These are phyloP conservation scores for Cryptus armator DNA, from an alignment of 2,888 invertebrate genomes.

Conservation along the genomic window DNA sequence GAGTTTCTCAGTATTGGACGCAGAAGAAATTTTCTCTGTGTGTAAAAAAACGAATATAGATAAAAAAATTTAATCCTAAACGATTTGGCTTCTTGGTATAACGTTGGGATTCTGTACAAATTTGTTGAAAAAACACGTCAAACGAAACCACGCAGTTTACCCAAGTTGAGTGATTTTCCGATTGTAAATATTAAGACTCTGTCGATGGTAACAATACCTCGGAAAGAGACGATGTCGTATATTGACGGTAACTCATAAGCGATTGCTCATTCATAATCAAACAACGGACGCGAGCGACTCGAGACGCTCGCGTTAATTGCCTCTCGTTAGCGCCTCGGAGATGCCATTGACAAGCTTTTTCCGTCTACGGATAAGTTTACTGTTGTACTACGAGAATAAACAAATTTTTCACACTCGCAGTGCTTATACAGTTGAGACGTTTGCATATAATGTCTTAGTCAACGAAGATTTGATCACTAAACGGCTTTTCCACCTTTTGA, in stretches of 20 bases:
- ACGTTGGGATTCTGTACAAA: background rate
- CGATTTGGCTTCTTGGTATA: background rate
- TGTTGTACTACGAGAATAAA: background rate
- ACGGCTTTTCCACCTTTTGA: background rate
- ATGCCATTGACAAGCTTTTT: slow-evolving; percentile 4
- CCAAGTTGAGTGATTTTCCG: background rate
- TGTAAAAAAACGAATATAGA: background rate
- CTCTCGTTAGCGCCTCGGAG: background rate
- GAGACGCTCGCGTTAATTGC: slow-evolving; percentile 7
- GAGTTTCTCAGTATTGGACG: background rate
- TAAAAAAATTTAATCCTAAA: background rate
- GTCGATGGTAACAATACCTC: background rate
- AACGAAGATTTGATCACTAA: background rate
- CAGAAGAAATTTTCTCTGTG: background rate
- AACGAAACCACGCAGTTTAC: background rate
- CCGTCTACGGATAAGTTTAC: background rate
- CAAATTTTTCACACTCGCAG: background rate
- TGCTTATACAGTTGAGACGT: background rate
- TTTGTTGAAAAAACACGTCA: background rate
- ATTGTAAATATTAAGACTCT: background rate
- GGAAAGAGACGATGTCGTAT: background rate
- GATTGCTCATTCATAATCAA: slow-evolving; percentile 20
- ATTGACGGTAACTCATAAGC: slow-evolving; percentile 10
- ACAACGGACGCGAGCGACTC: background rate
- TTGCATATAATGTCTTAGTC: background rate